phyloP scores from a whole-genome alignment of 2,888 invertebrate species.

The Lasiommata megera region DNA sequence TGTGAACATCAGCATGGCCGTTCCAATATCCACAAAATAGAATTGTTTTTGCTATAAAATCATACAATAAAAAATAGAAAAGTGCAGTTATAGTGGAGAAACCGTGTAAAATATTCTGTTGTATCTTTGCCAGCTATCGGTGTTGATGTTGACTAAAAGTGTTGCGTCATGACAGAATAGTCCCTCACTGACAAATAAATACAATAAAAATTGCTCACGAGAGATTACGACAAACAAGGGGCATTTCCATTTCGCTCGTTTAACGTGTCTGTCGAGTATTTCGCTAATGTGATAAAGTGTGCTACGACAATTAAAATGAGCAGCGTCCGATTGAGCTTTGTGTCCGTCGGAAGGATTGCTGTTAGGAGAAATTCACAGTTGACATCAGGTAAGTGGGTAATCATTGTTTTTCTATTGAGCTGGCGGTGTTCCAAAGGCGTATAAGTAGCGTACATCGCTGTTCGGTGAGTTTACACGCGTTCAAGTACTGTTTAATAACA shows the following conservation, averaged over 20 bases:
- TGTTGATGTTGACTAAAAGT: constrained; percentile 76
- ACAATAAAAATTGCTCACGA: constrained; percentile 67
- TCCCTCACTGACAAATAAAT: constrained; percentile 80
- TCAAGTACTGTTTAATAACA: constrained; percentile 67
- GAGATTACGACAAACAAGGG: constrained; percentile 39
- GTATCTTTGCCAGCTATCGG: constrained; percentile 56
- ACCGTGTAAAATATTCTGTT: constrained; percentile 42
- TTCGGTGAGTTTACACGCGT: constrained; percentile 38
- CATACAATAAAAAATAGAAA: constrained; percentile 63
- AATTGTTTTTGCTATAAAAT: constrained; percentile 61
- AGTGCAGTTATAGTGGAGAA: constrained; percentile 71
- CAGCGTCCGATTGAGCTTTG: constrained; percentile 75
- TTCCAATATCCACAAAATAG: constrained; percentile 69
- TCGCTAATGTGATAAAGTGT: constrained; percentile 64
- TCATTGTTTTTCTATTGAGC: constrained; percentile 53
- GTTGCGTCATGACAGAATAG: constrained; percentile 80
- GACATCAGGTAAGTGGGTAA: constrained; percentile 65
- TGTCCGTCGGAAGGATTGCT: constrained; percentile 74
- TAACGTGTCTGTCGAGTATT: constrained; percentile 51
- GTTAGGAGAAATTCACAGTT: constrained; percentile 72
- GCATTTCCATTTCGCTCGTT: constrained; percentile 58
- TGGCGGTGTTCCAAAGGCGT: constrained; percentile 59
- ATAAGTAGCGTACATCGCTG: constrained; percentile 45
- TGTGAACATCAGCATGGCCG: constrained; percentile 81
- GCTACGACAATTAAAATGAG: constrained; percentile 59